These are phyloP conservation scores for Coranthus polyacanthus DNA, from an alignment of 2,797 vertebrate genomes.

Conservation along the genomic window DNA sequence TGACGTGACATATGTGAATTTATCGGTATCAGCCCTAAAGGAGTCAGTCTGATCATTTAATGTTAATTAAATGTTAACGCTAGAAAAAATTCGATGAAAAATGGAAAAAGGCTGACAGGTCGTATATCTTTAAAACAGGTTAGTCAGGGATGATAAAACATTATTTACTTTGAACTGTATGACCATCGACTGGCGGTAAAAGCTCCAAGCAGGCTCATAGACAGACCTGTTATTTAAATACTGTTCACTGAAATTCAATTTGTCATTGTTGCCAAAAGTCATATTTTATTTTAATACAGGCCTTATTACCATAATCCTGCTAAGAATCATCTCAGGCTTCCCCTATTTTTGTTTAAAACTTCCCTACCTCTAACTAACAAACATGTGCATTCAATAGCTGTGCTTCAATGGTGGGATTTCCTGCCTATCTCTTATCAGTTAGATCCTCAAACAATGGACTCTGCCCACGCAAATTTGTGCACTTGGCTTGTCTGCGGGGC, in stretches of 20 bases:
- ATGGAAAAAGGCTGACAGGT: neutral
- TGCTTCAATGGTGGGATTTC: slow-evolving; percentile 85
- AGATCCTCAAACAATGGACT: slow-evolving; percentile 82
- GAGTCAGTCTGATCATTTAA: neutral
- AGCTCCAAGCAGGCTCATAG: too few species aligned
- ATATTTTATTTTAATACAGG: neutral
- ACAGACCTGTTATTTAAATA: too few species aligned
- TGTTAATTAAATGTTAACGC: too few species aligned
- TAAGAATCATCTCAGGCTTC: slow-evolving; percentile 31
- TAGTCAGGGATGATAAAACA: neutral
- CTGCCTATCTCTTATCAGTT: slow-evolving; percentile 83
- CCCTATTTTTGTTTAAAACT: slow-evolving; percentile 53
- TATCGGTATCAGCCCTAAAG: neutral
- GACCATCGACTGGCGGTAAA: too few species aligned
- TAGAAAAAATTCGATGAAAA: neutral
- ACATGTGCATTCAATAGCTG: slow-evolving; percentile 40
- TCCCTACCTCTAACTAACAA: slow-evolving; percentile 59
- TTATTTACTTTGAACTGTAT: neutral
- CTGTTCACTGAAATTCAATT: neutral
- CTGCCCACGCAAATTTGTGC: slow-evolving; percentile 59
- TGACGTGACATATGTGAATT: neutral
- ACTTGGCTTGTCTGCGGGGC: slow-evolving; percentile 25
- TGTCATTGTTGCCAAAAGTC: neutral
- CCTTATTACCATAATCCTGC: neutral
- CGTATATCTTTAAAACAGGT: neutral